A percentile compares a stretch with the other conserved stretches of the same genome.
Evolutionary conservation across 2,797 vertebrate genomes (phyloP).

Genomic region (Micropoecilia bifurca): DNA sequence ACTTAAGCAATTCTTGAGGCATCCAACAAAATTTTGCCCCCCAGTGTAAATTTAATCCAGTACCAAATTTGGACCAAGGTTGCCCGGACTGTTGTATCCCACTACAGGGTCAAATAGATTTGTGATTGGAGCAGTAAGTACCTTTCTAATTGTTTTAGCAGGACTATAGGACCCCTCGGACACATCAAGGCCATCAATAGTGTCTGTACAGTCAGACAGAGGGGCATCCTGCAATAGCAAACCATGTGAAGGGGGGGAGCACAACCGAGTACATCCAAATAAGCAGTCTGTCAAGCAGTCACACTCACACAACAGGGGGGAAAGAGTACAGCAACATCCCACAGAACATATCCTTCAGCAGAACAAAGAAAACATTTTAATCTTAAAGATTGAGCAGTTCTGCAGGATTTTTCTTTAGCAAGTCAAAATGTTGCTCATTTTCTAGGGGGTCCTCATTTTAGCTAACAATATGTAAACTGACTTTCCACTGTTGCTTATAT

Average conservation of each 20-base stretch:
- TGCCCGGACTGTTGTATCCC: not conserved
- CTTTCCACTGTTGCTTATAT: slow-evolving; percentile 68
- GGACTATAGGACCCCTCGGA: slow-evolving; percentile 97
- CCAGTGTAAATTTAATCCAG: not conserved
- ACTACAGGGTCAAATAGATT: slow-evolving; percentile 40
- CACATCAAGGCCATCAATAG: slow-evolving; percentile 97
- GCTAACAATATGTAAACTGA: not conserved
- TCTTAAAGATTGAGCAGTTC: not conserved
- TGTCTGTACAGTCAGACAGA: slow-evolving; percentile 99
- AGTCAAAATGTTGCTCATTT: not conserved
- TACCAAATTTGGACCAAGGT: not conserved
- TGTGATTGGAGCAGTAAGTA: slow-evolving; percentile 85
- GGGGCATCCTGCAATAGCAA: slow-evolving; percentile 98
- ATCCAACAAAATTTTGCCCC: not conserved
- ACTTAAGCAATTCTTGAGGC: not conserved
- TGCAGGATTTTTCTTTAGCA: not conserved
- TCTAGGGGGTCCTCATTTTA: not conserved
- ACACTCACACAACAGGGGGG: slow-evolving; percentile 63
- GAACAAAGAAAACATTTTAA: not conserved
- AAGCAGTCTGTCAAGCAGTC: slow-evolving; percentile 37
- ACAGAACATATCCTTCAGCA: slow-evolving; percentile 1
- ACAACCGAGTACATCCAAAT: slow-evolving; percentile 77
- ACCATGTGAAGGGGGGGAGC: slow-evolving; percentile 89
- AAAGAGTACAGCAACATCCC: slow-evolving; percentile 37
- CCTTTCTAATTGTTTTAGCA: slow-evolving; percentile 98